A percentile compares a stretch with the other conserved stretches of the same genome.
These are phyloP conservation scores for Hoplostethus atlanticus DNA, from an alignment of 2,797 vertebrate species.

Conservation along the genomic window DNA sequence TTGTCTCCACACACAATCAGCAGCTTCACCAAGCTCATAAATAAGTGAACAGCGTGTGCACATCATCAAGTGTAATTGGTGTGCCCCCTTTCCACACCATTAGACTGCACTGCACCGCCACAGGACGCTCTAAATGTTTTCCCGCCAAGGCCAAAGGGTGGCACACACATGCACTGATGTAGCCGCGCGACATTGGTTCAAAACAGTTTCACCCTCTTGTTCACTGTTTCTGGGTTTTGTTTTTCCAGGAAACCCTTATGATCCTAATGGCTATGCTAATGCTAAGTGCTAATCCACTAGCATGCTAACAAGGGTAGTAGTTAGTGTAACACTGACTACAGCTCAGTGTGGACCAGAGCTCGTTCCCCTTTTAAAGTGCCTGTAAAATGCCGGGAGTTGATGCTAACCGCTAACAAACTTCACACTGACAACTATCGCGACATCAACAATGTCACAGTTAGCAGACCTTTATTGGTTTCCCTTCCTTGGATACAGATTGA, in stretches of 20 bases:
- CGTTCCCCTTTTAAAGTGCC: constrained; percentile 51
- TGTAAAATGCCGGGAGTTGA: constrained; percentile 51
- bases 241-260: constrained; percentile 45
- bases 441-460: constrained; percentile 20
- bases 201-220: constrained; percentile 44
- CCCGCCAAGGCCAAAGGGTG: constrained; percentile 43
- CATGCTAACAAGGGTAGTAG: constrained; percentile 77
- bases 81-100: constrained; percentile 48
- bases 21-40: constrained; percentile 61
- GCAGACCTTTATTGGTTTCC: not conserved
- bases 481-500: not conserved
- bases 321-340: constrained; percentile 66
- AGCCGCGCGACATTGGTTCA: constrained; percentile 26
- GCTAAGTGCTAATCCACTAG: constrained; percentile 49
- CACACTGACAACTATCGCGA: constrained; percentile 26
- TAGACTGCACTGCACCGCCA: constrained; percentile 30
- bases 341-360: constrained; percentile 51
- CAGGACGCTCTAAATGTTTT: constrained; percentile 33
- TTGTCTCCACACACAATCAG: constrained; percentile 58
- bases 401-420: constrained; percentile 35
- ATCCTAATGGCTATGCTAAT: constrained; percentile 74
- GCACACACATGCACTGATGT: not conserved
- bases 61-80: constrained; percentile 49
- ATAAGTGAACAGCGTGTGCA: constrained; percentile 52
- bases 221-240: constrained; percentile 41